Evolutionary conservation across 2,888 invertebrate genomes (phyloP).

Genomic region (Seladonia tumulorum): DNA sequence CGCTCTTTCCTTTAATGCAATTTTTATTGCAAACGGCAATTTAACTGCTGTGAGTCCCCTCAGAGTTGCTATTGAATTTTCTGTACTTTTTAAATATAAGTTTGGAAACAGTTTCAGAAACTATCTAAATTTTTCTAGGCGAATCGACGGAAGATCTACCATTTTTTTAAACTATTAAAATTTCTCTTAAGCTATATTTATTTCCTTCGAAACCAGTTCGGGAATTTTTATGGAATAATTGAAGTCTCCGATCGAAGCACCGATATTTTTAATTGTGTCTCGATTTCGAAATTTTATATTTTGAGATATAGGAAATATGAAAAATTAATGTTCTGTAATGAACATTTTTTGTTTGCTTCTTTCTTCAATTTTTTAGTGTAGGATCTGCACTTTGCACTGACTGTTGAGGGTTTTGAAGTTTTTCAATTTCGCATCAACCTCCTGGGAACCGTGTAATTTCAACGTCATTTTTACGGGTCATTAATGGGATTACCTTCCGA

Average conservation of each 20-base stretch:
- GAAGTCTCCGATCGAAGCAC: not conserved
- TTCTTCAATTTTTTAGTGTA: not conserved
- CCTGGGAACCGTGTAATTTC: not conserved
- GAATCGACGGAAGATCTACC: not conserved
- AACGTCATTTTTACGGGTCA: not conserved
- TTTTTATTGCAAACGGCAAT: not conserved
- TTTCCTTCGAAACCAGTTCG: not conserved
- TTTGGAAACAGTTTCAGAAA: not conserved
- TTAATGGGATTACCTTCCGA: slow-evolving; percentile 15
- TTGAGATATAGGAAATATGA: too few species aligned
- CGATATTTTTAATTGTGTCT: not conserved
- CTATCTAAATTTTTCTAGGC: not conserved
- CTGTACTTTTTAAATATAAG: not conserved
- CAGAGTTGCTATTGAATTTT: not conserved
- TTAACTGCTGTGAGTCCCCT: not conserved
- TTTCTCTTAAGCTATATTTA: not conserved
- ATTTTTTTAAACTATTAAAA: not conserved
- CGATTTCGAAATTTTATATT: not conserved
- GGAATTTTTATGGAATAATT: not conserved
- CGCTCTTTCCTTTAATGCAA: not conserved
- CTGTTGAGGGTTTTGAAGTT: not conserved
- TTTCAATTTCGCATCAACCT: not conserved
- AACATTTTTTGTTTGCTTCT: too few species aligned
- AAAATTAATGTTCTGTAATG: too few species aligned
- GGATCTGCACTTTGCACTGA: not conserved